A percentile compares a stretch with the other conserved stretches of the same genome.
Conservation (phyloP, 2,113 vertebrate species). For the Gavialis gangeticus region DNA sequence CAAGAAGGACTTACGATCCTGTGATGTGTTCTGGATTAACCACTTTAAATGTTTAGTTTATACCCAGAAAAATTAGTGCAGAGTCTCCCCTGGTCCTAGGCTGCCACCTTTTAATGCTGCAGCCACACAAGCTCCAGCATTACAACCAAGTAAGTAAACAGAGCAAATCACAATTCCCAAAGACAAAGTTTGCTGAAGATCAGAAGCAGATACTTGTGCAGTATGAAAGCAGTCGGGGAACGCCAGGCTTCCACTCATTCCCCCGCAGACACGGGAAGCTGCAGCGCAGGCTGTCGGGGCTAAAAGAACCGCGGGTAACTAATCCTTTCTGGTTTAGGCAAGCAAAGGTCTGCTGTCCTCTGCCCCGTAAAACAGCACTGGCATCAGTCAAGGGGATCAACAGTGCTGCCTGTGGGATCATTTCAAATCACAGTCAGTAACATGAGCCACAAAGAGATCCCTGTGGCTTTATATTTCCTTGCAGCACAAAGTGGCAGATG, state of each 20-base stretch:
- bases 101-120: not conserved
- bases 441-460: not conserved
- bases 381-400: not conserved
- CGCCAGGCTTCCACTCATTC: not conserved
- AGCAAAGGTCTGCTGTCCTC: not conserved
- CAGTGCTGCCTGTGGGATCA: not conserved
- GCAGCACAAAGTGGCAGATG: not conserved
- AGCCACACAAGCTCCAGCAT: fast-evolving
- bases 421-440: not conserved
- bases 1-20: not conserved
- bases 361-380: not conserved
- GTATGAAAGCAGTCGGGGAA: not conserved
- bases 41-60: not conserved
- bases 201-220: not conserved
- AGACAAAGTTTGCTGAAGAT: not conserved
- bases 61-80: fast-evolving
- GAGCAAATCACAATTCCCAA: not conserved
- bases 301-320: not conserved
- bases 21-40: not conserved
- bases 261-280: not conserved
- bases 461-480: not conserved
- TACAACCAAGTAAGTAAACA: not conserved
- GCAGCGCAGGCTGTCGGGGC: not conserved
- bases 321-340: not conserved
- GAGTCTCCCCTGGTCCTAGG: not conserved